phyloP scores from a whole-genome alignment of 2,113 vertebrate species.

The Hydrolagus affinis region DNA sequence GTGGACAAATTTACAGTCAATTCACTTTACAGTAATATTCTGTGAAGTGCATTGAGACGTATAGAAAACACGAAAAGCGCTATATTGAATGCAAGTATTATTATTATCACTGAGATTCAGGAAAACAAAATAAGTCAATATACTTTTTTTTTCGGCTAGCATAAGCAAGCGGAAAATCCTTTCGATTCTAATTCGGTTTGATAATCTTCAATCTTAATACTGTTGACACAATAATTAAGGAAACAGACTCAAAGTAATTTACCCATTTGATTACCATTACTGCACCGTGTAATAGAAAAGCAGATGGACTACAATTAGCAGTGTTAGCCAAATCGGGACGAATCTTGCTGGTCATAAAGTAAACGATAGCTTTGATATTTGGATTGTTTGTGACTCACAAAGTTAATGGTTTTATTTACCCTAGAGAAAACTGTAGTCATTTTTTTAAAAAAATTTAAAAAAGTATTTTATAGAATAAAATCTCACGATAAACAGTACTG shows the following conservation, averaged over 20 bases:
- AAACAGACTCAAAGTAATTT: conserved; percentile 13
- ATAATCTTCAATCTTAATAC: neutral
- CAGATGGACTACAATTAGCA: neutral
- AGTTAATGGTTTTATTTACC: neutral
- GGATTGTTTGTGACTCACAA: neutral
- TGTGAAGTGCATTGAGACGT: too few relatives aligned
- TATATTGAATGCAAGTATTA: too few relatives aligned
- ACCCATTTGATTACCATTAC: neutral
- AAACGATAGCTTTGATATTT: neutral
- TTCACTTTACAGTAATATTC: too few relatives aligned
- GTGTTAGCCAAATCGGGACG: neutral
- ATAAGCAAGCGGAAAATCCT: too few relatives aligned
- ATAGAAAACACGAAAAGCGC: too few relatives aligned
- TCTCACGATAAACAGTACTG: neutral
- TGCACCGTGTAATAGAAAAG: neutral
- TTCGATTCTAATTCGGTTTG: neutral
- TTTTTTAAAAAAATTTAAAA: neutral
- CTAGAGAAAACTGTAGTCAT: neutral
- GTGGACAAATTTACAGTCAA: too few relatives aligned
- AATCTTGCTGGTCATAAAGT: neutral
- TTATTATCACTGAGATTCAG: too few relatives aligned
- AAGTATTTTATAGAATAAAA: neutral
- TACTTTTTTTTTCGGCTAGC: too few relatives aligned
- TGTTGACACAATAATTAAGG: neutral
- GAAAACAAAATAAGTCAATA: too few relatives aligned